Conservation (phyloP, 2,797 vertebrate species). For the Poecilia gillii region DNA sequence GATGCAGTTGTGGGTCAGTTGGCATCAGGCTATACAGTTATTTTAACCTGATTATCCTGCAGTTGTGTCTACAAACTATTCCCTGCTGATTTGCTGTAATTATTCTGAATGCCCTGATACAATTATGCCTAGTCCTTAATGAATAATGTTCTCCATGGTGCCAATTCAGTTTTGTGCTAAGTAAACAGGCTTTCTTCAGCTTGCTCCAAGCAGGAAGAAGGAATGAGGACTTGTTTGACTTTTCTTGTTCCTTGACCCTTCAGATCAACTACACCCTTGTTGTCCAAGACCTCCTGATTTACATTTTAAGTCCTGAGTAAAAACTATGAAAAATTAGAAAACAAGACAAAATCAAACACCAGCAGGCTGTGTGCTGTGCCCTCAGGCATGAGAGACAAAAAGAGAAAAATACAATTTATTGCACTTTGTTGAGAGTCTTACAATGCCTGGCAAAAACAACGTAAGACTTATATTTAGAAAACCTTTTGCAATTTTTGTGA, state of each 20-base stretch:
- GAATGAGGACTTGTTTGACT: not conserved
- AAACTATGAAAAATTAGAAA: conserved; percentile 3
- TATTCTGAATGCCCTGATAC: not conserved
- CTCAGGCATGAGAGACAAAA: not conserved
- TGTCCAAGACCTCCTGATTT: not conserved
- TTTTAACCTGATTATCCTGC: not conserved
- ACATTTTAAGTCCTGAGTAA: conserved; percentile 8
- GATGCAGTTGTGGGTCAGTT: not conserved
- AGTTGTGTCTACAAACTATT: not conserved
- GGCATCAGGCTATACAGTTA: not conserved
- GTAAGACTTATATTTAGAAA: not conserved
- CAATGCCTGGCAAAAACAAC: not conserved
- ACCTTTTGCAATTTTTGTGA: not conserved
- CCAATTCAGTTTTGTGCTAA: not conserved
- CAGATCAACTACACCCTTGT: conserved; percentile 1
- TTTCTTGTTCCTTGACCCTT: conserved; percentile 6
- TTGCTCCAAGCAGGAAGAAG: conserved; percentile 8
- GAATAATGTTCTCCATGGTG: not conserved
- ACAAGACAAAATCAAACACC: conserved; percentile 4
- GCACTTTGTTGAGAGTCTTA: conserved; percentile 12
- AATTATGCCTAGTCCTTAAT: not conserved
- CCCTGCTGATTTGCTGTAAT: not conserved
- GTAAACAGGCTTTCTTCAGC: not conserved
- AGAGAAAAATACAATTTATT: conserved; percentile 5
- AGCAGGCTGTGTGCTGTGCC: conserved; percentile 3